Evolutionary conservation across 1,140 invertebrate species (phyloP).

Genomic region (Campoletis sonorensis): DNA sequence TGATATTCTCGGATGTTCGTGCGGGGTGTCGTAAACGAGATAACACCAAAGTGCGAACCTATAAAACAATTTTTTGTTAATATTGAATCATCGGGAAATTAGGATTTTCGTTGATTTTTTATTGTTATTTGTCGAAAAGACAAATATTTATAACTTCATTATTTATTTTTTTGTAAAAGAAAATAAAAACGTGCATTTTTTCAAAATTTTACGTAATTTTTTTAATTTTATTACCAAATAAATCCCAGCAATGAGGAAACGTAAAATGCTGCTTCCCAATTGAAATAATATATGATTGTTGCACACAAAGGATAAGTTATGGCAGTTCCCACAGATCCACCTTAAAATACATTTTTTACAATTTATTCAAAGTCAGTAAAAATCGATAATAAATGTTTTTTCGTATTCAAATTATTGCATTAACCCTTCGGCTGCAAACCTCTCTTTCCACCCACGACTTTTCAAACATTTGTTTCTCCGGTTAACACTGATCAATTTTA

Average conservation of each 20-base stretch:
- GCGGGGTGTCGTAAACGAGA: constrained; percentile 83
- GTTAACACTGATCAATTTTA: too few species aligned
- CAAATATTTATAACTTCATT: background rate
- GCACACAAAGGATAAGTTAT: constrained; percentile 85
- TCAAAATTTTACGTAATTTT: background rate
- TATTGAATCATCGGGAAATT: background rate
- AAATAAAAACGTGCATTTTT: too few species aligned
- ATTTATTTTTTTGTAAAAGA: too few species aligned
- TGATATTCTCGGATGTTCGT: constrained; percentile 85
- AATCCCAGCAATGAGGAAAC: constrained; percentile 80
- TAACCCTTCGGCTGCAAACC: background rate
- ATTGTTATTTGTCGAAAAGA: background rate
- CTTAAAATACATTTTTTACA: constrained; percentile 63
- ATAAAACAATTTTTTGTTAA: background rate
- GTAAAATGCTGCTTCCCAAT: constrained; percentile 89
- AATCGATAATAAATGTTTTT: background rate
- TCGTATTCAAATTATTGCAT: constrained; percentile 41
- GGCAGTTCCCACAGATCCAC: constrained; percentile 83
- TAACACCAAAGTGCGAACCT: constrained; percentile 79
- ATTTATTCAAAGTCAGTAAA: background rate
- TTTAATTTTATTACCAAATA: constrained; percentile 79
- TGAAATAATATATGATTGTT: constrained; percentile 79
- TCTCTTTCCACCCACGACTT: too few species aligned
- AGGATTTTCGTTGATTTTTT: background rate
- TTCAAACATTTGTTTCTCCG: too few species aligned